These are phyloP conservation scores for Scaptomyza hsui DNA, from an alignment of 1,140 invertebrate genomes.

Conservation along the genomic window DNA sequence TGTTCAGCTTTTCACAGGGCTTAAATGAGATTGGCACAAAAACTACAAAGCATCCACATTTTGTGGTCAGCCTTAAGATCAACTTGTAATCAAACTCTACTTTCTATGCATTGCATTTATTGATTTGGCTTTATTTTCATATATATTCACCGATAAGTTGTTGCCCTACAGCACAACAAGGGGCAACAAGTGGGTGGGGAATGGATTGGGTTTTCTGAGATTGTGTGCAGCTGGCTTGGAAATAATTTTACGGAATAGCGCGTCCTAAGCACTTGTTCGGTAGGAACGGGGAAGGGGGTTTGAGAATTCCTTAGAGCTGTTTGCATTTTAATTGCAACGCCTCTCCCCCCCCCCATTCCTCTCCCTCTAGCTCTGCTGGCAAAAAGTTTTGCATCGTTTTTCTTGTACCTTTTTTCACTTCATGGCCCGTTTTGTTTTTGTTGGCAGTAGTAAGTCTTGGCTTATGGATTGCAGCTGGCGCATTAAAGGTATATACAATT, in stretches of 20 bases:
- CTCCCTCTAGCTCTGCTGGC: too few species aligned
- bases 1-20: too few species aligned
- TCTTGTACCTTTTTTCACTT: constrained; percentile 9
- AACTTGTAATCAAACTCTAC: too few species aligned
- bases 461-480: constrained; percentile 51
- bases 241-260: constrained; percentile 68
- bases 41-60: too few species aligned
- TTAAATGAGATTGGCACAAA: too few species aligned
- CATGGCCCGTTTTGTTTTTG: constrained; percentile 23
- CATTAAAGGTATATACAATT: constrained; percentile 7
- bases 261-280: constrained; percentile 33
- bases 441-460: constrained; percentile 49
- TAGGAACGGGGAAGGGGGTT: not conserved
- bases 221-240: constrained; percentile 29
- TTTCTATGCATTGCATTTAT: too few species aligned
- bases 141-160: constrained; percentile 6
- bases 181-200: constrained; percentile 12
- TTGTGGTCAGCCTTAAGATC: too few species aligned
- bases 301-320: constrained; percentile 12
- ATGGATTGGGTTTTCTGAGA: not conserved
- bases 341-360: not conserved
- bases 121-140: not conserved
- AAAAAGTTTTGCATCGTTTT: constrained; percentile 52
- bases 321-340: constrained; percentile 68
- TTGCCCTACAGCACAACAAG: too few species aligned